A percentile compares a stretch with the other conserved stretches of the same genome.
Evolutionary conservation across 2,888 invertebrate species (phyloP).

Genomic region (Thymelicus acteon): DNA sequence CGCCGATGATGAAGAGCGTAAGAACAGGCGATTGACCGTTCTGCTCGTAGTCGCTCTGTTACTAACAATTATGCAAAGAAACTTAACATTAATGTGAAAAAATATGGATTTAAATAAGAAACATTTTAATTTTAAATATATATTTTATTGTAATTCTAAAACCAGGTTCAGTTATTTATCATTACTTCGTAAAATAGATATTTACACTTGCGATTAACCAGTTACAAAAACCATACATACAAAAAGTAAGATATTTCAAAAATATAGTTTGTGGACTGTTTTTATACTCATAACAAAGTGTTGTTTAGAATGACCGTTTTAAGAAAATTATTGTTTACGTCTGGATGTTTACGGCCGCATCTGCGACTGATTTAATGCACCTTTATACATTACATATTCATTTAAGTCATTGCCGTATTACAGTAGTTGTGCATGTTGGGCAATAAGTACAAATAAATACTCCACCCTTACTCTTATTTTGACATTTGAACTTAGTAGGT

Average conservation of each 20-base stretch:
- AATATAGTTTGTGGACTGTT: constrained; percentile 25
- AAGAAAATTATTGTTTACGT: background rate
- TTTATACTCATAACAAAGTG: constrained; percentile 2
- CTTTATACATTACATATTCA: background rate
- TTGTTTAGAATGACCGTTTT: background rate
- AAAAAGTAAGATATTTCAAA: constrained; percentile 39
- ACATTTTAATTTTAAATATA: constrained; percentile 47
- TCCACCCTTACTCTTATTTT: background rate
- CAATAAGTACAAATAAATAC: background rate
- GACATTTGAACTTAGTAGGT: background rate
- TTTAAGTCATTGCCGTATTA: background rate
- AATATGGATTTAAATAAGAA: constrained; percentile 20
- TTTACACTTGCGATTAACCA: constrained; percentile 44
- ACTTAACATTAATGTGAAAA: background rate
- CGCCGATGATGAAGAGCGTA: no score
- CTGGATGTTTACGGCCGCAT: background rate
- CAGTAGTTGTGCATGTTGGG: background rate
- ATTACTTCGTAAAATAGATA: constrained; percentile 43
- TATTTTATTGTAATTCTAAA: constrained; percentile 47
- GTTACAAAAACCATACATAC: constrained; percentile 36
- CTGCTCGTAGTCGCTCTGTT: no score
- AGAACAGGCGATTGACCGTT: no score
- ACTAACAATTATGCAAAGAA: constrained; percentile 35
- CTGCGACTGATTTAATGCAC: background rate
- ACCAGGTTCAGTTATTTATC: constrained; percentile 42